Percentiles rank a stretch among this genome's conserved stretches.
phyloP scores from a whole-genome alignment of 1,140 invertebrate species.

The Globodera rostochiensis region DNA sequence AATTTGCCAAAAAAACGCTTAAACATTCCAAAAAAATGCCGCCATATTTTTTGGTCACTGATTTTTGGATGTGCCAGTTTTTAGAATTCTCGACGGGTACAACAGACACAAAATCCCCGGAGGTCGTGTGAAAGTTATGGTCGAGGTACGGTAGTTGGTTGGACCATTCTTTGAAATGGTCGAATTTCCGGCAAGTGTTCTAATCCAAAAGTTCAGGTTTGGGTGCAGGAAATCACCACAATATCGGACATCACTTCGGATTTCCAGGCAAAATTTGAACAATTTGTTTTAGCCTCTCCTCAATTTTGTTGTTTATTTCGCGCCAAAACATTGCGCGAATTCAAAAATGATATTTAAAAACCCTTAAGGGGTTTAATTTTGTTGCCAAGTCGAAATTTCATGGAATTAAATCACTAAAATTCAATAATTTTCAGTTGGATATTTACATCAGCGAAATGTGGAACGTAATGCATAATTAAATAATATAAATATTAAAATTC shows the following conservation, averaged over 20 bases:
- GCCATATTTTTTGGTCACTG: neutral
- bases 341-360: no score
- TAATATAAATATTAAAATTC: neutral
- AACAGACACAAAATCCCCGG: slow-evolving; percentile 65
- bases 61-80: neutral
- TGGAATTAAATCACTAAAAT: neutral
- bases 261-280: slow-evolving; percentile 52
- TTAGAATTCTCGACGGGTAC: slow-evolving; percentile 57
- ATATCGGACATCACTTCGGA: slow-evolving; percentile 63
- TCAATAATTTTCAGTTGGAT: slow-evolving; percentile 52
- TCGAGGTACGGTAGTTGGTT: slow-evolving; percentile 26
- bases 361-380: no score
- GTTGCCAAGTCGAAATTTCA: no score
- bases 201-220: slow-evolving; percentile 48
- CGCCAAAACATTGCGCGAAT: no score
- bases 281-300: neutral
- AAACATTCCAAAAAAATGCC: neutral
- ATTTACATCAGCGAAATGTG: slow-evolving; percentile 65
- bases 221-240: slow-evolving; percentile 65
- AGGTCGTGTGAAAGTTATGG: slow-evolving; percentile 56
- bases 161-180: neutral
- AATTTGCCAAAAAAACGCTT: neutral
- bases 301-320: neutral
- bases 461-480: slow-evolving; percentile 19
- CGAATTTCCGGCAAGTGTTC: neutral